Evolutionary conservation across 23 tunicate species (phyloP), one percentile per base, ranked within the genome.

Genomic region (Phallusia fumigata): DNA sequence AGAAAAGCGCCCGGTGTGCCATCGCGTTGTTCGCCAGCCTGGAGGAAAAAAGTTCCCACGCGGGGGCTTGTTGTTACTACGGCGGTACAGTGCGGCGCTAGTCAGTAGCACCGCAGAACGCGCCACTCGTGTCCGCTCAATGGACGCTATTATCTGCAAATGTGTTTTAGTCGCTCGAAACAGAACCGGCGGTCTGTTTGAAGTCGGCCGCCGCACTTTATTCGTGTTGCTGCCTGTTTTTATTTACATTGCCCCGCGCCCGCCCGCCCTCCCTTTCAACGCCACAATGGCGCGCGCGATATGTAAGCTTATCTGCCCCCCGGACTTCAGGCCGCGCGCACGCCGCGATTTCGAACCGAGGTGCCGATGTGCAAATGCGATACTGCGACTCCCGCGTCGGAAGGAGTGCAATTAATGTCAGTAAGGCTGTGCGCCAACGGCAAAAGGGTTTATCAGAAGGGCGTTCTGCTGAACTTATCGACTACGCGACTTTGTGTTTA

Each of bases 151-250:
- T 58, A 58, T 58, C 69, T 16, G 69, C 69, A 58, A 58, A 58
- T 58, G 69, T 58, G 69, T 58, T 58, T 58, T 58, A 58, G 69
- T 24, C 28, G 28, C 69, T 58, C 69, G 69, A 58, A 58, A 58
- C 69, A 58, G 69, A 22, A 24, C 28, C 69, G 69, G 69, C 69
- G 69, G 28, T 0, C 33, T 35, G 79, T 83, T 83, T 83, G 86
- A 83, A 5, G 86, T 83, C 86, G 86, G 86, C 36, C 79, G 79
- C 79, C 49, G 69, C 79, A 58, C 86, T 83, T 83, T 83, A 77
- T 83, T 83, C 86, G 74, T 73, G 51, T 80, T 65, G 33, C 31
- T 26, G 47, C 74, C 33, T 83, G 86, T 83, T 83, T 83, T 83
- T 83, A 73, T 73, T 83, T 83, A 58, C 69, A 58, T 58, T 24